Evolutionary conservation across 2,113 vertebrate genomes (phyloP).

Genomic region (Benitochromis conjunctus): DNA sequence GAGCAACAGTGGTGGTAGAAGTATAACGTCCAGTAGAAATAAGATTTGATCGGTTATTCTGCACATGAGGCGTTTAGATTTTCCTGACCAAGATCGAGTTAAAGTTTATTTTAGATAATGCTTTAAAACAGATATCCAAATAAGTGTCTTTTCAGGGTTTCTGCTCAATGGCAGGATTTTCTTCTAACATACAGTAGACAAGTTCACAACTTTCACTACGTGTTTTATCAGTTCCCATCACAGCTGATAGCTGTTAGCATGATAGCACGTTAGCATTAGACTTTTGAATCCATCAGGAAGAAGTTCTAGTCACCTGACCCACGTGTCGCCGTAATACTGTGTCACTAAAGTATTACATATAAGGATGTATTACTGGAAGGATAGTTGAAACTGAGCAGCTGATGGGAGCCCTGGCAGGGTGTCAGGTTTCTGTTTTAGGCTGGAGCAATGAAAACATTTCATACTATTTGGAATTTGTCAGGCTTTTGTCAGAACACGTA

Average conservation of each 20-base stretch:
- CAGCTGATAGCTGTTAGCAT: background rate
- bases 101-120: background rate
- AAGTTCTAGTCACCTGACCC: rapidly evolving
- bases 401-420: background rate
- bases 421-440: background rate
- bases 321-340: background rate
- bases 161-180: background rate
- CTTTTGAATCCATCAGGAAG: background rate
- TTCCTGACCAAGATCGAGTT: background rate
- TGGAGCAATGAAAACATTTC: background rate
- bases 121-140: rapidly evolving
- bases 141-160: background rate
- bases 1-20: background rate
- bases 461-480: background rate
- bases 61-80: background rate
- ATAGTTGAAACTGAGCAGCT: background rate
- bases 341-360: background rate
- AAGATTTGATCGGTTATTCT: background rate
- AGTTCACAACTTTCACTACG: background rate
- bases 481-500: background rate
- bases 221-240: background rate
- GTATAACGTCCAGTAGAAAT: background rate
- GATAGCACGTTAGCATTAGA: rapidly evolving
- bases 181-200: background rate
- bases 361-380: background rate